Evolutionary conservation across 2,797 vertebrate species (phyloP).

Genomic region (Chelonia mydas): DNA sequence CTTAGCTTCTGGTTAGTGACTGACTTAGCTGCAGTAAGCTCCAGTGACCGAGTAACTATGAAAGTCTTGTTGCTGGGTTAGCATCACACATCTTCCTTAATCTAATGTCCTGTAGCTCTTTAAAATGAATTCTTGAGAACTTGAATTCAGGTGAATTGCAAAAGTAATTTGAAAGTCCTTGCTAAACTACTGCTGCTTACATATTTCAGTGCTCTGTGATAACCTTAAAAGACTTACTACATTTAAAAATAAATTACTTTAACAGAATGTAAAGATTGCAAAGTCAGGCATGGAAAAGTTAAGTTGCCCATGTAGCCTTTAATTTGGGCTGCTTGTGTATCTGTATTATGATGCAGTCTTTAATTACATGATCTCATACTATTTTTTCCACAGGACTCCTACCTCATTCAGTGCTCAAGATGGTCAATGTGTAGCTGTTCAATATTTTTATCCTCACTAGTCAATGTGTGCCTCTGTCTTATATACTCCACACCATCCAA

Average conservation of each 20-base stretch:
- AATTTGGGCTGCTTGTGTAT: background rate
- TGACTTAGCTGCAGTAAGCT: background rate
- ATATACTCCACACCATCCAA: constrained; percentile 5
- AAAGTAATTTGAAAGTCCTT: background rate
- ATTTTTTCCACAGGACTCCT: background rate
- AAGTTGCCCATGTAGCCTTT: background rate
- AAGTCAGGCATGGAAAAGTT: background rate
- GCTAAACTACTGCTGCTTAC: background rate
- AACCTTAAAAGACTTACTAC: background rate
- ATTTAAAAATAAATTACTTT: background rate
- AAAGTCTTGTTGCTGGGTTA: background rate
- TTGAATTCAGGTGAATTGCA: background rate
- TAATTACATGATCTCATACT: background rate
- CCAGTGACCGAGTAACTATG: background rate
- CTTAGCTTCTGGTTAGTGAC: background rate
- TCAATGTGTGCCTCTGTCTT: background rate
- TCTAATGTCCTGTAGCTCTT: background rate
- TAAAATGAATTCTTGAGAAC: background rate
- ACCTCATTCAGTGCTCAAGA: background rate
- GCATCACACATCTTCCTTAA: background rate
- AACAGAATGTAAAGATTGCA: background rate
- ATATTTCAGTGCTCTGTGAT: background rate
- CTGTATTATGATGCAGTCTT: background rate
- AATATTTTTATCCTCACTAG: background rate
- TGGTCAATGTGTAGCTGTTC: background rate